Evolutionary conservation across 2,113 vertebrate species (phyloP).

Genomic region (Bettongia penicillata): DNA sequence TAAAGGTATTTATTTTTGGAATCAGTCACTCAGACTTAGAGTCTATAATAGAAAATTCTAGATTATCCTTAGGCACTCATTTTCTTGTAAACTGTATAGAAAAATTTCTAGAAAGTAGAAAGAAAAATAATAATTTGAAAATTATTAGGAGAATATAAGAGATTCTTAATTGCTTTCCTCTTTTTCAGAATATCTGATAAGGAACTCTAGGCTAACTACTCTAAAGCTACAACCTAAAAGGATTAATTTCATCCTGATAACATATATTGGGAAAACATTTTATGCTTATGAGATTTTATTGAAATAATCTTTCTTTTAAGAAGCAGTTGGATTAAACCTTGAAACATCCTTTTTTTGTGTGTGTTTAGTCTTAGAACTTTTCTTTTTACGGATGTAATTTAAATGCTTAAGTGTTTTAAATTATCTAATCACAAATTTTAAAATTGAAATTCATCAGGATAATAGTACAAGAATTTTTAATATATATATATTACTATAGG

Average conservation of each 20-base stretch:
- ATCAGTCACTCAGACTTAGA: background rate
- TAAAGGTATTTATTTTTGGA: background rate
- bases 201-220: background rate
- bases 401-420: slow-evolving; percentile 27
- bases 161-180: background rate
- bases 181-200: background rate
- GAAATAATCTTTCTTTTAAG: slow-evolving; percentile 54
- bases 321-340: slow-evolving; percentile 25
- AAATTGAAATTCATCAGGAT: slow-evolving; percentile 24
- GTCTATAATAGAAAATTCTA: background rate
- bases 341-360: slow-evolving; percentile 10
- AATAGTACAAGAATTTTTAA: background rate
- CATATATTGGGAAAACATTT: slow-evolving; percentile 31
- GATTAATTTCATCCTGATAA: slow-evolving; percentile 18
- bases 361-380: slow-evolving; percentile 1
- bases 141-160: slow-evolving; percentile 2
- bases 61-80: background rate
- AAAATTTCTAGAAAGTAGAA: slow-evolving; percentile 1
- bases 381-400: slow-evolving; percentile 4
- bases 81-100: slow-evolving; percentile 4
- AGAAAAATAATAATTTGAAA: background rate
- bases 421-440: slow-evolving; percentile 11
- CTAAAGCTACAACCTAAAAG: background rate
- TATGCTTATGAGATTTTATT: slow-evolving; percentile 40
- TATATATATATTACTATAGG: background rate